phyloP scores from a whole-genome alignment of 37 sponge, comb jelly and placozoan species.

The Hormiphora californensis region DNA sequence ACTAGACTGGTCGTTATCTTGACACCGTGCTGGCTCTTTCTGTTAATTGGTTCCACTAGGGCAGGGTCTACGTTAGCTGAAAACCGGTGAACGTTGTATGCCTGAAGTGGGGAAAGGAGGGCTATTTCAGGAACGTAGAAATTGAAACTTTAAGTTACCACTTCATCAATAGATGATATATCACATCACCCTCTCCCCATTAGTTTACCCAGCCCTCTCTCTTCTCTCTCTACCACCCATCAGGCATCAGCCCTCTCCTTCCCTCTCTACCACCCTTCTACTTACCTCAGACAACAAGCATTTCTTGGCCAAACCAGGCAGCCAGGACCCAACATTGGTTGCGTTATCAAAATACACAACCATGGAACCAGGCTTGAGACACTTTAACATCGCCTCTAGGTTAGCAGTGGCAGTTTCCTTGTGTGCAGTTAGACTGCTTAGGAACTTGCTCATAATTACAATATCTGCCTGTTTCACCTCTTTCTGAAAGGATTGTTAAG shows the following conservation, averaged over 20 bases:
- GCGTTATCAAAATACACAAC: constrained; percentile 18
- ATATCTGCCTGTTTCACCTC: too few relatives aligned
- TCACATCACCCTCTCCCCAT: too few relatives aligned
- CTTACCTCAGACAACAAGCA: not conserved
- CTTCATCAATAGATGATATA: too few relatives aligned
- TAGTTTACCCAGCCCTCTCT: too few relatives aligned
- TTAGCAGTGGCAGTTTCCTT: not conserved
- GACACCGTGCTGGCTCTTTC: not conserved
- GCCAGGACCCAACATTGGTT: not conserved
- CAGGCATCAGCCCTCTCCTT: too few relatives aligned
- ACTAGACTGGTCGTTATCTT: constrained; percentile 6
- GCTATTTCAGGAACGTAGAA: too few relatives aligned
- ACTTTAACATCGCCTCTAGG: not conserved
- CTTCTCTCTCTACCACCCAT: too few relatives aligned
- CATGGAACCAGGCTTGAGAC: not conserved
- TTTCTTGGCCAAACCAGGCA: not conserved
- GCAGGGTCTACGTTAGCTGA: not conserved
- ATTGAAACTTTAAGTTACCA: too few relatives aligned
- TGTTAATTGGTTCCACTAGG: not conserved
- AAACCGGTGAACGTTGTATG: not conserved
- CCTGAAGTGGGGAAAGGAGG: not conserved
- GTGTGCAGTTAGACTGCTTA: constrained; percentile 19
- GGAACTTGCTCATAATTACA: constrained; percentile 11
- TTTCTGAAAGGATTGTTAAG: too few relatives aligned
- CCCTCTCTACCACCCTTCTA: not conserved